A percentile compares a stretch with the other conserved stretches of the same genome.
Conservation (phyloP, 2,113 vertebrate species). For the Toxotes chatareus region DNA sequence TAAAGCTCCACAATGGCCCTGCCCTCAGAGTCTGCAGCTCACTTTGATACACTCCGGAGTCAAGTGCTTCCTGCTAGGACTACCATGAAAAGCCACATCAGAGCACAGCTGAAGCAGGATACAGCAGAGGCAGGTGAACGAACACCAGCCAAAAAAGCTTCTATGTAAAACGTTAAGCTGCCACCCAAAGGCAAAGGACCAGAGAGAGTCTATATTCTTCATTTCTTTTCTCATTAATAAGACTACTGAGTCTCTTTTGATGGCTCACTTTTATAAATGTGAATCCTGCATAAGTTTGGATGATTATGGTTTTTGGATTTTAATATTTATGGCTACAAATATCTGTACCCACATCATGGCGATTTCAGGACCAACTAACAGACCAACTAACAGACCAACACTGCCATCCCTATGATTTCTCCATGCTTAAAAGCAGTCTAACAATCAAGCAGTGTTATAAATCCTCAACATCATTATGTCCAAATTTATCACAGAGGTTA, state of each 20-base stretch:
- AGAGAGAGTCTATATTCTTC: neutral
- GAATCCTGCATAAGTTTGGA: neutral
- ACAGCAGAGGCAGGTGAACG: constrained; percentile 8
- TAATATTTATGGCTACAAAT: no score
- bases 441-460: no score
- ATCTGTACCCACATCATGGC: no score
- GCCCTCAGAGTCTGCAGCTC: constrained; percentile 23
- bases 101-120: neutral
- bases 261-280: neutral
- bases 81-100: constrained; percentile 6
- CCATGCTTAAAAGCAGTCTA: no score
- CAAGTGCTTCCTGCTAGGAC: constrained; percentile 41
- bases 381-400: no score
- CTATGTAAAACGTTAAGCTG: constrained; percentile 4
- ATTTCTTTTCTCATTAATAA: neutral
- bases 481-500: no score
- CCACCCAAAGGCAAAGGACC: neutral
- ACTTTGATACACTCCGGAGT: constrained; percentile 48
- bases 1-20: constrained; percentile 22
- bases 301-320: no score
- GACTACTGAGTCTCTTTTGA: neutral
- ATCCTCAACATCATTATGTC: no score
- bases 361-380: no score
- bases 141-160: neutral
- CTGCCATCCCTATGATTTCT: no score